Evolutionary conservation across 2,888 invertebrate genomes (phyloP).

Genomic region (Drosophila austrosaltans): DNA sequence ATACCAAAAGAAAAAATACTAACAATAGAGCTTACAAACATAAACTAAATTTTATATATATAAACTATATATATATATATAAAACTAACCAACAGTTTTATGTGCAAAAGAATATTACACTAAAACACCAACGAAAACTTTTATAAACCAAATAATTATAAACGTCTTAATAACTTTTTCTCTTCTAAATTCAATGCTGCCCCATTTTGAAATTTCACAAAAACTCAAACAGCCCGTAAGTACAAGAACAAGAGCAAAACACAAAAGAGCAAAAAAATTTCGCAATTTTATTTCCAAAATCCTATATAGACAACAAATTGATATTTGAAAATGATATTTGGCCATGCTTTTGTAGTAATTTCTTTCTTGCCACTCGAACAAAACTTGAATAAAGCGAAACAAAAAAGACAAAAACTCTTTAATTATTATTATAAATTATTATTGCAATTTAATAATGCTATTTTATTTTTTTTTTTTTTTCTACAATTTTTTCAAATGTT

Average conservation of each 20-base stretch:
- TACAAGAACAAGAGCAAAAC: constrained; percentile 34
- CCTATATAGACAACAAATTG: constrained; percentile 6
- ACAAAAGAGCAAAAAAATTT: constrained; percentile 13
- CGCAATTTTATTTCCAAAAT: constrained; percentile 37
- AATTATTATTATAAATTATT: constrained; percentile 13
- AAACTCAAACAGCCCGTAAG: constrained; percentile 60
- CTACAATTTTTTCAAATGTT: constrained; percentile 57
- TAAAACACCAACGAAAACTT: background rate
- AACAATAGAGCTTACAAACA: constrained; percentile 4
- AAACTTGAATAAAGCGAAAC: no score
- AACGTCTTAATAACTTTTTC: constrained; percentile 43
- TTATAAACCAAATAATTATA: constrained; percentile 31
- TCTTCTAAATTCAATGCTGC: constrained; percentile 25
- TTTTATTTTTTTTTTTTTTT: constrained; percentile 39
- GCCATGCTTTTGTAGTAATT: constrained; percentile 32
- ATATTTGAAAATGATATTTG: constrained; percentile 24
- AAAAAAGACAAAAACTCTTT: background rate
- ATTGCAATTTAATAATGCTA: constrained; percentile 12
- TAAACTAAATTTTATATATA: background rate
- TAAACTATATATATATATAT: constrained; percentile 1
- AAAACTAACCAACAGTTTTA: background rate
- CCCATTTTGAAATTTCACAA: constrained; percentile 8
- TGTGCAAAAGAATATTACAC: constrained; percentile 5
- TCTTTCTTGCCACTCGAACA: constrained; percentile 3
- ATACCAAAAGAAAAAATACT: constrained; percentile 5